Evolutionary conservation across 2,888 invertebrate species (phyloP).

Genomic region (Euzetes globulus): DNA sequence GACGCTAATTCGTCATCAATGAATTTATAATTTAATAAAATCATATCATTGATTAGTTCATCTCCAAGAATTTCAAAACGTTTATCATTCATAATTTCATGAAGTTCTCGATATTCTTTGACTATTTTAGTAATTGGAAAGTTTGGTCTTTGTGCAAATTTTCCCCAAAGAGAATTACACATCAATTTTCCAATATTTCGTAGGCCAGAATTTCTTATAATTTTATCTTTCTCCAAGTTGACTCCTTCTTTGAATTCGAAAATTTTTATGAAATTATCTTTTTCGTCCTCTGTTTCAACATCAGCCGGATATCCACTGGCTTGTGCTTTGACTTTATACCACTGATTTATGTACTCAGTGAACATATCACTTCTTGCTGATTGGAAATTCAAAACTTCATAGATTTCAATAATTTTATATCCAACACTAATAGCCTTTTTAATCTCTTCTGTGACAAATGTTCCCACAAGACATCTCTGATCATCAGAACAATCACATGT

Average conservation of each 20-base stretch:
- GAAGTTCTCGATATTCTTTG: neutral
- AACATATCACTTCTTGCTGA: no score
- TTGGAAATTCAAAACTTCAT: conserved; percentile 44
- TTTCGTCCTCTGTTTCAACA: conserved; percentile 40
- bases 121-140: neutral
- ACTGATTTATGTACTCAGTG: conserved; percentile 42
- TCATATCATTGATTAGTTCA: neutral
- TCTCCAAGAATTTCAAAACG: neutral
- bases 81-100: neutral
- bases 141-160: neutral
- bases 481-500: no score
- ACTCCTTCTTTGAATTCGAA: conserved; percentile 37
- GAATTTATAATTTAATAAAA: neutral
- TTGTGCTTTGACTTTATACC: conserved; percentile 44
- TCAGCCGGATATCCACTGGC: conserved; percentile 42
- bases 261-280: conserved; percentile 39
- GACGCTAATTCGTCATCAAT: neutral
- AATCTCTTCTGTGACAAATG: conserved; percentile 43
- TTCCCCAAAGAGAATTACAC: neutral
- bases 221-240: neutral
- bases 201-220: neutral
- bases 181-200: neutral
- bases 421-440: conserved; percentile 42
- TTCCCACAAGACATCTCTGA: conserved; percentile 42
- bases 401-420: conserved; percentile 42